Base-by-base conservation (phyloP, 2,888 invertebrate genomes). In the Spicauda simplicius region DNA sequence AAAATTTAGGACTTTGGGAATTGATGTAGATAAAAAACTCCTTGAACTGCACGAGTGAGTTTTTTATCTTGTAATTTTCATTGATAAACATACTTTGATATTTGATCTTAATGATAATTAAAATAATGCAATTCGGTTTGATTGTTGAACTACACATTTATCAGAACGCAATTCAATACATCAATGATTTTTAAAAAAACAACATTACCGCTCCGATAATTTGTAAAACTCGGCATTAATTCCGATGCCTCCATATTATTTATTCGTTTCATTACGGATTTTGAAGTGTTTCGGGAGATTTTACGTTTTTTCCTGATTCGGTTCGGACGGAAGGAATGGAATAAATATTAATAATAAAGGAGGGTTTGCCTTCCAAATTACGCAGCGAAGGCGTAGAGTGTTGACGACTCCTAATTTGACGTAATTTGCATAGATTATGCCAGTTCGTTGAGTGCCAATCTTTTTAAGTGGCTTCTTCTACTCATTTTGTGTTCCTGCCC, bases 381-480 rank as follows among this genome's bases (percentile, higher is more conserved):
- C 88, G 81, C 76, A 75, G 84, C 82, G 83, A 82, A 85, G 88
- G 83, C 82, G 82, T 81, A 83, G 83, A 82, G 91, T 91, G 92
- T 91, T 91, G 92, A 91, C 91, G 89, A 90, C 84, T 90, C 89
- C 91, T 93, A 93, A 93, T 93, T 92, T 92, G 90, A 88, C 86
- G 90, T 91, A 90, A 93, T 93, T 93, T 92, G 86, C 92, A 92
- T 93, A 91, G 92, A 93, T 93, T 93, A 93, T 91, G 87, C 91
- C 90, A 86, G 89, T 83, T 88, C 91, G 92, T 84, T 93, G 92
- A 93, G 92, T 93, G 92, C 88, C 92, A 93, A 92, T 93, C 91
- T 93, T 91, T 93, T 90, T 87, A 92, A 93, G 92, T 93, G 93
- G 91, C 91, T 86, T 88, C 87, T 87, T 88, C 85, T 83, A 89